Conservation (phyloP, 2,888 invertebrate species). For the Gandaritis pyraliata region DNA sequence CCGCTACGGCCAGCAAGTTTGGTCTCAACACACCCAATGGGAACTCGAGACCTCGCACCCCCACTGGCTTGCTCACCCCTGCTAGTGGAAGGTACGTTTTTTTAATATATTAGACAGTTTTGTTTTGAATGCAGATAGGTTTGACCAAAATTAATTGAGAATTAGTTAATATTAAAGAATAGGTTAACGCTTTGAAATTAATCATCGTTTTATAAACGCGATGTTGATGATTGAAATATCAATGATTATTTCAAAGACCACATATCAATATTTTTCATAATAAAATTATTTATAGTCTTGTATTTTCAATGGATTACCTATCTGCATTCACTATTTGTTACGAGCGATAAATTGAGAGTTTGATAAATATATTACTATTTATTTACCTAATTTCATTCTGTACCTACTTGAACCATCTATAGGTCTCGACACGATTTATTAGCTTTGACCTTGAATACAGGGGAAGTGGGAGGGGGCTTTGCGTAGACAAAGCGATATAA, state of each 20-base stretch:
- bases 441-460: no score
- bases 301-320: conserved; percentile 1
- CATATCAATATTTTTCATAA: no score
- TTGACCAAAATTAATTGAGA: conserved; percentile 1
- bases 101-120: not conserved
- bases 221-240: no score
- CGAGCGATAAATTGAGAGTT: conserved; percentile 16
- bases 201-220: no score
- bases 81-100: conserved; percentile 88
- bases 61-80: conserved; percentile 91
- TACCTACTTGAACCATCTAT: no score
- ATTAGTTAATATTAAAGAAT: no score
- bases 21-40: conserved; percentile 85
- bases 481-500: no score
- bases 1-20: conserved; percentile 85
- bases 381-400: no score
- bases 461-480: no score
- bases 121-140: conserved; percentile 21
- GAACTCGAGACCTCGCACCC: conserved; percentile 88
- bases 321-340: conserved; percentile 16
- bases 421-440: no score
- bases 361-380: not conserved
- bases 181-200: not conserved
- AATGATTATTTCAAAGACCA: no score
- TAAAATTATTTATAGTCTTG: no score